A percentile compares a stretch with the other conserved stretches of the same genome.
These are phyloP conservation scores for Amblyopsis rosae DNA, from an alignment of 2,113 vertebrate genomes.

Conservation along the genomic window DNA sequence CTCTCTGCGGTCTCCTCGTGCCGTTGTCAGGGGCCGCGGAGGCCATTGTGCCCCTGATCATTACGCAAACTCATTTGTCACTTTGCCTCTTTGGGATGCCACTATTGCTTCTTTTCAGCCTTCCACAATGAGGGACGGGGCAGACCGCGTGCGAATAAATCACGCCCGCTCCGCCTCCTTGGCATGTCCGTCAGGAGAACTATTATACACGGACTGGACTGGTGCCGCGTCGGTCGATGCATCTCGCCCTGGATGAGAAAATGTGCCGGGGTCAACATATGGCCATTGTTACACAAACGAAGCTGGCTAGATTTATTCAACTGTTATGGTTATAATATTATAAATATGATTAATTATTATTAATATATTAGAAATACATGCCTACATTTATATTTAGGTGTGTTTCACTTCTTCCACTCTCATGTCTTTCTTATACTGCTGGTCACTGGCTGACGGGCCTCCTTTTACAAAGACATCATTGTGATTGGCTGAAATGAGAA, in stretches of 20 bases:
- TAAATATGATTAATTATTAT: too few relatives aligned
- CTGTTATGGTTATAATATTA: too few relatives aligned
- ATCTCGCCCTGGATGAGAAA: too few relatives aligned
- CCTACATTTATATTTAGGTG: too few relatives aligned
- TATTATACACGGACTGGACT: too few relatives aligned
- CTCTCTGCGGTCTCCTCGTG: constrained; percentile 44
- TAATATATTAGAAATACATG: too few relatives aligned
- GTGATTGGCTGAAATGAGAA: constrained; percentile 42
- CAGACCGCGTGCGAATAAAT: constrained; percentile 50
- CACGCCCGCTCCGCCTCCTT: constrained; percentile 5
- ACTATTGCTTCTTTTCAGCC: constrained; percentile 54
- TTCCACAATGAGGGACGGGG: constrained; percentile 55
- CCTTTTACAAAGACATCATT: constrained; percentile 40
- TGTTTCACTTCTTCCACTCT: background rate
- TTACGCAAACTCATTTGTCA: constrained; percentile 69
- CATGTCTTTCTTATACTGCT: constrained; percentile 1
- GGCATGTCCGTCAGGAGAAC: constrained; percentile 7
- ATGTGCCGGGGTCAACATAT: too few relatives aligned
- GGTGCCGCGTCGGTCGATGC: too few relatives aligned
- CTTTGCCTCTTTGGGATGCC: constrained; percentile 59
- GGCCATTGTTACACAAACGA: too few relatives aligned
- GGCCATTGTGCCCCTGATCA: constrained; percentile 64
- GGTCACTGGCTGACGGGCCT: constrained; percentile 32
- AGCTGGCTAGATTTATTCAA: too few relatives aligned
- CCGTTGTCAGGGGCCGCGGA: constrained; percentile 55